Conservation (phyloP, 2,113 vertebrate genomes). For the Eupsittula cactorum region DNA sequence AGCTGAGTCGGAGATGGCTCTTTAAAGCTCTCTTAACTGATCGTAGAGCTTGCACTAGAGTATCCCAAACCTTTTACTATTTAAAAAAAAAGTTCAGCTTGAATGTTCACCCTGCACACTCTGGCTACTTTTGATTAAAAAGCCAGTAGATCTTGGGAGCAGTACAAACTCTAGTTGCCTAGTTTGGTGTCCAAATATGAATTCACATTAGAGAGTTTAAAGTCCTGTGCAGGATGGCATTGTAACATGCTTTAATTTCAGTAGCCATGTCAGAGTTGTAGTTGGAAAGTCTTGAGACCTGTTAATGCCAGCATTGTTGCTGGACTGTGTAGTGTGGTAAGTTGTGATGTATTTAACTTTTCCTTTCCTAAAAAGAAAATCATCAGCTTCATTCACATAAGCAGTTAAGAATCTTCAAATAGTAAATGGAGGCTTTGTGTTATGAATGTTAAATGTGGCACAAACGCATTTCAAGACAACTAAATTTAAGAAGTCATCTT, state of each 20-base stretch:
- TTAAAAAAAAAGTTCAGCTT: neutral
- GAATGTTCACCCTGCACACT: neutral
- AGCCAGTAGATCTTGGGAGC: neutral
- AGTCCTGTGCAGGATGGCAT: neutral
- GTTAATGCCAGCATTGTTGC: neutral
- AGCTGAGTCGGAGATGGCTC: neutral
- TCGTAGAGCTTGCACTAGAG: neutral
- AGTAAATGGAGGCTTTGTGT: neutral
- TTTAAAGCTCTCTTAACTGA: neutral
- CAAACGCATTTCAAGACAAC: neutral
- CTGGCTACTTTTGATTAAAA: neutral
- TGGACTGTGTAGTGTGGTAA: fast-evolving
- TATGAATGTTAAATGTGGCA: neutral
- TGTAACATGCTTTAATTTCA: neutral
- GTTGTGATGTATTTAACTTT: neutral
- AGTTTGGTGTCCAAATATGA: neutral
- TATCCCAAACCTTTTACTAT: neutral
- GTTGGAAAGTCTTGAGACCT: neutral
- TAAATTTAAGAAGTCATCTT: neutral
- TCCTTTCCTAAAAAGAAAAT: neutral
- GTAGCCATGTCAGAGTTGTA: neutral
- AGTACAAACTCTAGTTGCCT: neutral
- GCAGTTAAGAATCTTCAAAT: neutral
- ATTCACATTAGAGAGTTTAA: neutral
- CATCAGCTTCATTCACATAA: neutral